Conservation (phyloP, 1,140 invertebrate genomes). For the Drosophila lowei region DNA sequence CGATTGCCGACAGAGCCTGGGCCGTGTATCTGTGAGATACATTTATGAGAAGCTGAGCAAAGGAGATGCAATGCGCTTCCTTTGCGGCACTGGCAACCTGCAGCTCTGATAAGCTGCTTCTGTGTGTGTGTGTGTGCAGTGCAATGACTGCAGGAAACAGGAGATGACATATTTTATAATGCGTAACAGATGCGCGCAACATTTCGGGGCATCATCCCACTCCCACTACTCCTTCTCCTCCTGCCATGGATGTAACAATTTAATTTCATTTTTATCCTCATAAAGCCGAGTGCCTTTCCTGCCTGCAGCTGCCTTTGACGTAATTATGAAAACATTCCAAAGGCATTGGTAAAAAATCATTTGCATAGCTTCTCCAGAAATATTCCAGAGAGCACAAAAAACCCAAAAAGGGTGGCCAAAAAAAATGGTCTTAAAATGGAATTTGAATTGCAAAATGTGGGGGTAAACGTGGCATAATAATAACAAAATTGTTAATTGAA, state of each 20-base stretch:
- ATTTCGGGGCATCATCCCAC: slow-evolving; percentile 30
- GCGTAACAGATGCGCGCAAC: slow-evolving; percentile 66
- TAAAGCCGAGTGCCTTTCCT: slow-evolving; percentile 22
- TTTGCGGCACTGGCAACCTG: slow-evolving; percentile 23
- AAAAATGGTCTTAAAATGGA: slow-evolving; percentile 7
- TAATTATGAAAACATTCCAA: slow-evolving; percentile 53
- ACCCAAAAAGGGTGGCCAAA: slow-evolving; percentile 11
- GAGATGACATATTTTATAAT: slow-evolving; percentile 81
- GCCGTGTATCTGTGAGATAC: slow-evolving; percentile 1
- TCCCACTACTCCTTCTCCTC: not conserved
- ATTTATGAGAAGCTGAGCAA: slow-evolving; percentile 2
- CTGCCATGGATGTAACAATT: slow-evolving; percentile 34
- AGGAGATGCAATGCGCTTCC: slow-evolving; percentile 26
- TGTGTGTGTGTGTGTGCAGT: too few species aligned
- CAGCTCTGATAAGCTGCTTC: slow-evolving; percentile 57
- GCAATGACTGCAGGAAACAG: slow-evolving; percentile 66
- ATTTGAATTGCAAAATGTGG: slow-evolving; percentile 48
- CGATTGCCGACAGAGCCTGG: slow-evolving; percentile 12
- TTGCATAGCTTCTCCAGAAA: slow-evolving; percentile 31
- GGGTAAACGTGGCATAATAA: slow-evolving; percentile 27
- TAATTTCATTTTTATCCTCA: slow-evolving; percentile 35
- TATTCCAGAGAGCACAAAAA: slow-evolving; percentile 15
- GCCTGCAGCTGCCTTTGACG: slow-evolving; percentile 38
- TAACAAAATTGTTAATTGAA: slow-evolving; percentile 61
- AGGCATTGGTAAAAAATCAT: slow-evolving; percentile 32